Conservation (phyloP, 2,797 vertebrate genomes). For the Lutjanus campechanus region DNA sequence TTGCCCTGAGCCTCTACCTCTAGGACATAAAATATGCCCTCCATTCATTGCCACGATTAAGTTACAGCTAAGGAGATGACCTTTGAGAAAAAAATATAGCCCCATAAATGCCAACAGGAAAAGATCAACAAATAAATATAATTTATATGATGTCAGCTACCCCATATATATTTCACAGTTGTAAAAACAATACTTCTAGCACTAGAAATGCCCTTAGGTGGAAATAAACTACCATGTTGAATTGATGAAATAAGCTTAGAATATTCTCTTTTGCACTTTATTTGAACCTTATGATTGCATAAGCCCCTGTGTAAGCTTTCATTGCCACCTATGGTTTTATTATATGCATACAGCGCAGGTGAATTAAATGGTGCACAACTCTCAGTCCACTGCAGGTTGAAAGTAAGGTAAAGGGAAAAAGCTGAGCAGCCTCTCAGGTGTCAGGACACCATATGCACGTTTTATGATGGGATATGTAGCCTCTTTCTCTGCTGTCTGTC, state of each 20-base stretch:
- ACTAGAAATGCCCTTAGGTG: not conserved
- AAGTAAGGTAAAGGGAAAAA: conserved; percentile 16
- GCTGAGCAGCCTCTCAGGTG: conserved; percentile 19
- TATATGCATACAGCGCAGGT: not conserved
- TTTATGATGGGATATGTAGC: conserved; percentile 71
- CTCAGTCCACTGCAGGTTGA: not conserved
- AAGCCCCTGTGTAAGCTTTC: conserved; percentile 7
- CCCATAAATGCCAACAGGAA: conserved; percentile 56
- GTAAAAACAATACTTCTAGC: conserved; percentile 27
- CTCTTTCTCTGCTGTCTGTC: conserved; percentile 36
- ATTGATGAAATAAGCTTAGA: not conserved
- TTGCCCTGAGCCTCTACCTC: conserved; percentile 21
- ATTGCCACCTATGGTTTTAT: conserved; percentile 5
- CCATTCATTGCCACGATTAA: conserved; percentile 66
- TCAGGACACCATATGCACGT: conserved; percentile 31
- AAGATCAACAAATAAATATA: conserved; percentile 66
- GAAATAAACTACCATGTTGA: conserved; percentile 2
- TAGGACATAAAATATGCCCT: conserved; percentile 59
- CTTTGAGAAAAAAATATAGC: conserved; percentile 54
- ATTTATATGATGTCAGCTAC: conserved; percentile 46
- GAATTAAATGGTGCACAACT: conserved; percentile 1
- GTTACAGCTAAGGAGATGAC: conserved; percentile 63
- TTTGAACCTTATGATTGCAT: conserved; percentile 12
- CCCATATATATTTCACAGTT: conserved; percentile 31
- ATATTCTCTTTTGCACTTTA: conserved; percentile 15